A percentile compares a stretch with the other conserved stretches of the same genome.
Conservation (phyloP, 2,888 invertebrate species). For the Oxystoma pomonae region DNA sequence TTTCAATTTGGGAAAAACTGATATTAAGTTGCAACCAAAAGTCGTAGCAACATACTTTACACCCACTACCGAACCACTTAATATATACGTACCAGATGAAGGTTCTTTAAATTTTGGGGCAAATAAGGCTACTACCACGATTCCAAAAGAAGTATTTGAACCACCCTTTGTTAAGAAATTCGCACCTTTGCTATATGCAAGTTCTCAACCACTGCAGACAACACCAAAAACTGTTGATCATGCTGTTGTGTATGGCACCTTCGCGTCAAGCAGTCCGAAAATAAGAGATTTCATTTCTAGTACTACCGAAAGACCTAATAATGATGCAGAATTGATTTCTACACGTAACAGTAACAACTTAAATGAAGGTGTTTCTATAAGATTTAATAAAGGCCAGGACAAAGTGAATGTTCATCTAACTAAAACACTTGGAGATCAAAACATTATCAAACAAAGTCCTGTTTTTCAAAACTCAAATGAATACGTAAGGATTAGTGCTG, state of each 20-base stretch:
- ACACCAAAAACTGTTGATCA: conserved; percentile 44
- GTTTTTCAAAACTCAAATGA: conserved; percentile 2
- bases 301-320: conserved; percentile 19
- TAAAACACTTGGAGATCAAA: conserved; percentile 15
- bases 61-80: conserved; percentile 10
- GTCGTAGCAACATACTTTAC: conserved; percentile 10
- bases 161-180: conserved; percentile 22
- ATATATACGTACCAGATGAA: conserved; percentile 19
- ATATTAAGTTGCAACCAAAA: conserved; percentile 12
- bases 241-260: conserved; percentile 48
- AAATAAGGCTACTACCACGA: neutral
- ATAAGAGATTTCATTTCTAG: conserved; percentile 30
- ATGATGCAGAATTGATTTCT: neutral
- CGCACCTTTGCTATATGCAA: conserved; percentile 15
- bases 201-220: conserved; percentile 1
- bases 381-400: conserved; percentile 27
- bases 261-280: conserved; percentile 26
- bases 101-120: conserved; percentile 19
- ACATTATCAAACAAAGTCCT: neutral
- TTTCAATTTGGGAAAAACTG: conserved; percentile 30
- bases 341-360: conserved; percentile 9
- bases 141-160: conserved; percentile 18
- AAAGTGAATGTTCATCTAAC: conserved; percentile 28
- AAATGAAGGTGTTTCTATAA: conserved; percentile 25
- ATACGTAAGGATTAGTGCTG: conserved; percentile 11